Conservation (phyloP, 2,113 vertebrate genomes). For the Nannospalax galili region DNA sequence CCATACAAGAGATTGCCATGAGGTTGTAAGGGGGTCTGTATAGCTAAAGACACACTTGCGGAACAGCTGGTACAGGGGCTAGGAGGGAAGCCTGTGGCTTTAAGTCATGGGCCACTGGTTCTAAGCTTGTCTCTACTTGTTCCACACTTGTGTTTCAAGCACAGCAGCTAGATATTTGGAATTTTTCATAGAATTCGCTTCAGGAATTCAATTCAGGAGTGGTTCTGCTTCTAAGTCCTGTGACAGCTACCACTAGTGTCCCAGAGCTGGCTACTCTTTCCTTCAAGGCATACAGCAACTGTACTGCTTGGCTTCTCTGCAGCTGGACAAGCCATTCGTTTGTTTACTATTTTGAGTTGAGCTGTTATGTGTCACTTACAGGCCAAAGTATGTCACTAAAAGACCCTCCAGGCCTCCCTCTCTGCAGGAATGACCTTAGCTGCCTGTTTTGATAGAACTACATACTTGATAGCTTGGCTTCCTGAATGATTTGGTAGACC, state of each 20-base stretch:
- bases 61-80: background rate
- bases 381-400: background rate
- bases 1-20: background rate
- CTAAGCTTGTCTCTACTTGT: background rate
- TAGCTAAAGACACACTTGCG: background rate
- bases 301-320: background rate
- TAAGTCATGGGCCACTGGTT: background rate
- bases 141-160: background rate
- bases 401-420: background rate
- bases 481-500: background rate
- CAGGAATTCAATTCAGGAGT: constrained; percentile 1
- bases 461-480: background rate
- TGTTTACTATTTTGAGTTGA: background rate
- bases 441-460: background rate
- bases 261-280: background rate
- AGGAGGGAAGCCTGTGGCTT: background rate
- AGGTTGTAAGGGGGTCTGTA: background rate
- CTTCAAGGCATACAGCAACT: background rate
- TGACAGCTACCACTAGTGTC: background rate
- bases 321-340: background rate
- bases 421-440: background rate
- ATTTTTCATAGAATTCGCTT: background rate
- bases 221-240: background rate
- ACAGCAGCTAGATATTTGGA: background rate
- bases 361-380: background rate